Conservation (phyloP, 2,888 invertebrate species). For the Drosophila koepferae region DNA sequence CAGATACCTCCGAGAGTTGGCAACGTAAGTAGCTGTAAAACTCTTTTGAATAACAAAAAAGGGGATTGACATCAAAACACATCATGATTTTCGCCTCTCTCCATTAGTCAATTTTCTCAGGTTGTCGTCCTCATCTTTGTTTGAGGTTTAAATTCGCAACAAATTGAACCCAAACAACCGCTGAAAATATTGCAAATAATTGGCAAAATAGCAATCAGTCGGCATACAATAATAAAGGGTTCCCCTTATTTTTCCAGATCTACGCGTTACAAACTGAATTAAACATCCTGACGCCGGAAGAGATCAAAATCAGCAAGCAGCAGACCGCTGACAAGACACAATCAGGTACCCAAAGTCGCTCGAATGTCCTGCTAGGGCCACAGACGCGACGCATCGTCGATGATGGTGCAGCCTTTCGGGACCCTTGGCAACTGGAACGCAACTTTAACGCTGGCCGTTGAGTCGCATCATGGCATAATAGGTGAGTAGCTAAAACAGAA, state of each 20-base stretch:
- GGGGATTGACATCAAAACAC: background rate
- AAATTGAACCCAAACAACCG: too few species aligned
- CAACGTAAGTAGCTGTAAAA: constrained; percentile 86
- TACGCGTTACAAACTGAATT: constrained; percentile 82
- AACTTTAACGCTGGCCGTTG: constrained; percentile 81
- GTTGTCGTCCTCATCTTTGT: background rate
- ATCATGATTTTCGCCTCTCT: background rate
- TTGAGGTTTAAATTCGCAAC: too few species aligned
- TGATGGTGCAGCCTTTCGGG: constrained; percentile 53
- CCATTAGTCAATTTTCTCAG: background rate
- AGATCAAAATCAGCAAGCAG: constrained; percentile 36
- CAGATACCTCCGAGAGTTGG: constrained; percentile 89
- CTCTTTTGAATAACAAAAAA: background rate
- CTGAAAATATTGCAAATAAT: too few species aligned
- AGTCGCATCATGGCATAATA: constrained; percentile 82
- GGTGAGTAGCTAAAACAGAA: constrained; percentile 54
- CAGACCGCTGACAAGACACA: constrained; percentile 28
- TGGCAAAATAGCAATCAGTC: too few species aligned
- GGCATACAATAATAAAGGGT: too few species aligned
- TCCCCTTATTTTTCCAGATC: constrained; percentile 56
- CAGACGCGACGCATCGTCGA: constrained; percentile 44
- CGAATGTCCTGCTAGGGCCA: constrained; percentile 38
- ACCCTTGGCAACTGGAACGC: constrained; percentile 77
- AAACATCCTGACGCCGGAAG: constrained; percentile 35
- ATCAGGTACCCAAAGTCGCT: background rate